Evolutionary conservation across 2,797 vertebrate genomes (phyloP).

Genomic region (Momotus momota): DNA sequence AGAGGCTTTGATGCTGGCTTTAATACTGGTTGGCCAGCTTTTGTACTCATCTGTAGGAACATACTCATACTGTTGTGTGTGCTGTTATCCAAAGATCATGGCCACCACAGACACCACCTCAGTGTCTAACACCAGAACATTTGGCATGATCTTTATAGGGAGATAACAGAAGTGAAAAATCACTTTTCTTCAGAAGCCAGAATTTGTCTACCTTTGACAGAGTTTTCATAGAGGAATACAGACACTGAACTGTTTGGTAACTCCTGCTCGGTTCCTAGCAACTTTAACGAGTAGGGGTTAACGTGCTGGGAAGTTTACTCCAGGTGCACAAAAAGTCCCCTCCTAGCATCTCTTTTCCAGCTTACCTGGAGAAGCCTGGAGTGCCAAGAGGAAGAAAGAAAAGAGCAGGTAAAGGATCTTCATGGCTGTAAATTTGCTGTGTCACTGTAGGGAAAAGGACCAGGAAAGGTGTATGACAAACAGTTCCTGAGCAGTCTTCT

Average conservation of each 20-base stretch:
- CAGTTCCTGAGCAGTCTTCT: not conserved
- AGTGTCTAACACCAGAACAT: not conserved
- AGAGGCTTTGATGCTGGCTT: not conserved
- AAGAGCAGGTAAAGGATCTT: conserved; percentile 56
- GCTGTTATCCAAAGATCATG: not conserved
- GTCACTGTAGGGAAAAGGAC: not conserved
- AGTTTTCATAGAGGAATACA: not conserved
- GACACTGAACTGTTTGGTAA: not conserved
- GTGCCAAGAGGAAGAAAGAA: conserved; percentile 22
- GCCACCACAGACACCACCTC: not conserved
- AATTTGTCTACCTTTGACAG: not conserved
- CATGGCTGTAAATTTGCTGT: not conserved
- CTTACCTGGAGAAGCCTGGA: conserved; percentile 61
- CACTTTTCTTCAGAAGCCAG: not conserved
- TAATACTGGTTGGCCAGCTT: not conserved
- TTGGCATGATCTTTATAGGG: not conserved
- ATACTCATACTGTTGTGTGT: too few species aligned
- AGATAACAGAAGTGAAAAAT: not conserved
- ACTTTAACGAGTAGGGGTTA: not conserved
- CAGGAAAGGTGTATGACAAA: not conserved
- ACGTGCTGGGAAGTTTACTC: not conserved
- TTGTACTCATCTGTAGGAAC: not conserved
- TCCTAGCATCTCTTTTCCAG: not conserved
- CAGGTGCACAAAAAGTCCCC: not conserved
- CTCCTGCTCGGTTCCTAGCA: not conserved